Base-by-base conservation (phyloP, 2,888 invertebrate species). In the Ophonus ardosiacus region DNA sequence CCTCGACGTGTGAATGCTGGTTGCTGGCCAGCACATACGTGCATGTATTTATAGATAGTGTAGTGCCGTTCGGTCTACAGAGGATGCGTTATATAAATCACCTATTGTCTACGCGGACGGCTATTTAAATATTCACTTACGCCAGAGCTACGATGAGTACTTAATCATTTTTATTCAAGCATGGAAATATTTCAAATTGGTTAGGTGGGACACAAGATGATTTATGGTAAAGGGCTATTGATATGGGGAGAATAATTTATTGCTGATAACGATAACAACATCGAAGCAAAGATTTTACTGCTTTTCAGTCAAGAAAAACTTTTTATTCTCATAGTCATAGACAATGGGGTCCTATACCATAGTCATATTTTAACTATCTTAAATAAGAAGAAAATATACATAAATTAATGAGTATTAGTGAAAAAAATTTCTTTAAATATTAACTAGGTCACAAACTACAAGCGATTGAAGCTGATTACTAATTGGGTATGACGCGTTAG, bases 21-120 rank as follows among this genome's bases (percentile, higher is more conserved):
- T 31, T 31, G 31, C 31, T 31, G 31, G 31, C 5, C 31, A 15
- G 43, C 38, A 17, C 17, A 17, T 40, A 74, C 74, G 43, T 78
- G 78, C 13, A 21, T 76, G 76, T 76, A 76, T 76, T 21, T 76
- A 76, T 76, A 57, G 56, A 78, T 78, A 51, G 31, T 31, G 5
- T 51, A 80, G 63, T 40, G 61, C 40, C 79, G 80, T 80, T 17
- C 63, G 61, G 80, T 80, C 59, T 63, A 43, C 71, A 13, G 80
- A 80, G 61, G 80, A 80, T 80, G 80, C 56, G 80, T 59, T 61
- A 80, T 61, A 80, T 80, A 80, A 80, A 80, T 80, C 80, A 80
- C 80, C 80, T 63, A 80, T 80, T 80, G 80, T 80, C 80, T 63
- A 80, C 61, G 79, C 57, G 61, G 40, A 56, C 61, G 21, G 38